Percentiles rank a stretch among this genome's conserved stretches.
These are phyloP conservation scores for Varecia variegata DNA, from an alignment of 2,797 vertebrate genomes.

Conservation along the genomic window DNA sequence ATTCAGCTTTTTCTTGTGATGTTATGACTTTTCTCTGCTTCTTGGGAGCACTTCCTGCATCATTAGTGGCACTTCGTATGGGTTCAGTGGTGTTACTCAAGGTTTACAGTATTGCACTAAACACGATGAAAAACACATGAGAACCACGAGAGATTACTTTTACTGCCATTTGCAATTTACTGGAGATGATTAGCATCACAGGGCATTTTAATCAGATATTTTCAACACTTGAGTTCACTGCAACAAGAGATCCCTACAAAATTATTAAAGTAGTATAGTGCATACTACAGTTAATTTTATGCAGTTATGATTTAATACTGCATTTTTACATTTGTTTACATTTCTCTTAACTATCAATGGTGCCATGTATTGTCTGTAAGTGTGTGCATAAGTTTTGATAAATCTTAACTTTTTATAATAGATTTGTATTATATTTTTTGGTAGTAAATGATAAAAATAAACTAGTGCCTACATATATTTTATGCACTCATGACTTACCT, in stretches of 20 bases:
- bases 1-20: background rate
- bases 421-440: background rate
- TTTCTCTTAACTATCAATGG: background rate
- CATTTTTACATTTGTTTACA: background rate
- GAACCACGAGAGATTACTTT: background rate
- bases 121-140: background rate
- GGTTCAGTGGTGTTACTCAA: background rate
- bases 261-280: background rate
- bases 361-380: background rate
- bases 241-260: background rate
- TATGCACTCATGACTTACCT: background rate
- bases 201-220: background rate
- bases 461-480: background rate
- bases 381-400: background rate
- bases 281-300: background rate
- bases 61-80: background rate
- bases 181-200: background rate
- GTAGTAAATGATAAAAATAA: background rate
- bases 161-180: background rate
- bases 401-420: background rate
- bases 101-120: background rate
- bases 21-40: background rate
- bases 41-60: background rate
- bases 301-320: background rate
- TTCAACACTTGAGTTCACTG: background rate